These are phyloP conservation scores for Drosophila kepulauana DNA, from an alignment of 1,140 invertebrate species.

Conservation along the genomic window DNA sequence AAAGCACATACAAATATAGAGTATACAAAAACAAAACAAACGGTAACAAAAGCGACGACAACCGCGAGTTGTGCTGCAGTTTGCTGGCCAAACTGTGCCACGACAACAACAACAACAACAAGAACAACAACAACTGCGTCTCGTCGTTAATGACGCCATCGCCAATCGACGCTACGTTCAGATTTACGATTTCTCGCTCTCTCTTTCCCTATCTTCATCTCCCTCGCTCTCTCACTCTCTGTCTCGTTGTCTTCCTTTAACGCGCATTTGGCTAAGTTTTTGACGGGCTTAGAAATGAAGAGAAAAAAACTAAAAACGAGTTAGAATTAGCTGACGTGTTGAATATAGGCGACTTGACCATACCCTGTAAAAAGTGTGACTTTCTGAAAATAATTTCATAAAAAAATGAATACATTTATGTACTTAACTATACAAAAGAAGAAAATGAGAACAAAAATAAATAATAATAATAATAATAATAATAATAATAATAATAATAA, in stretches of 20 bases:
- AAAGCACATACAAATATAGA: conserved; percentile 23
- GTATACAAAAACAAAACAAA: conserved; percentile 32
- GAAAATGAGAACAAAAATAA: no score
- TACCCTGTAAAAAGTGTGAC: conserved; percentile 12
- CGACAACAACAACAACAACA: conserved; percentile 9
- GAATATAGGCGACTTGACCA: not conserved
- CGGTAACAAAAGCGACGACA: conserved; percentile 44
- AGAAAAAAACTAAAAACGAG: conserved; percentile 18
- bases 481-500: no score
- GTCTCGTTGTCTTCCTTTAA: conserved; percentile 55
- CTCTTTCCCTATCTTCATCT: not conserved
- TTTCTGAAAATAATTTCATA: no score
- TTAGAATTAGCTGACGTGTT: not conserved
- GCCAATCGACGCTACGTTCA: conserved; percentile 32
- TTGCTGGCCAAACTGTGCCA: conserved; percentile 54
- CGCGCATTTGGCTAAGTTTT: conserved; percentile 45
- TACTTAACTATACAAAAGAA: no score
- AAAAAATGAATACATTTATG: no score
- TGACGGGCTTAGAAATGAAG: conserved; percentile 15
- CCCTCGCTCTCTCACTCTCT: not conserved
- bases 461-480: no score
- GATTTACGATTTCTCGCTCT: conserved; percentile 14
- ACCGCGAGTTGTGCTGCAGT: conserved; percentile 32
- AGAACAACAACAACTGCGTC: not conserved
- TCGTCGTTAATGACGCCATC: conserved; percentile 56